These are phyloP conservation scores for Caenorhabditis sp. DNA, from an alignment of 2,888 invertebrate genomes.

Conservation along the genomic window DNA sequence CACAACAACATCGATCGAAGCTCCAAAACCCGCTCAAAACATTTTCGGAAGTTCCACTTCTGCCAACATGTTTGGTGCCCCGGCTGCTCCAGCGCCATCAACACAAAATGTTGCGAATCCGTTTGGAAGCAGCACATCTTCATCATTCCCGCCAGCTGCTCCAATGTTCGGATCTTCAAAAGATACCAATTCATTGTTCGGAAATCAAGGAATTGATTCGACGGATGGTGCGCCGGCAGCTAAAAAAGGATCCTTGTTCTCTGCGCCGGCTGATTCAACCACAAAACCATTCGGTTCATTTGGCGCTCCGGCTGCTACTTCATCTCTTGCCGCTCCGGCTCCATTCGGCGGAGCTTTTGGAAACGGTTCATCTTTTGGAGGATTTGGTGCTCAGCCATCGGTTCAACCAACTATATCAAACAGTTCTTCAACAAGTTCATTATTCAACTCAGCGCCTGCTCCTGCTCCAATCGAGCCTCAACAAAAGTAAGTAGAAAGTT, in stretches of 20 bases:
- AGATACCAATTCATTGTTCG: neutral
- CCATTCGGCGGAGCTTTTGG: conserved; percentile 5
- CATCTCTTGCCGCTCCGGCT: neutral
- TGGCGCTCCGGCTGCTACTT: neutral
- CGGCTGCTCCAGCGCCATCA: neutral
- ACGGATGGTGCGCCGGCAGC: neutral
- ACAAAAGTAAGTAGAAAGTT: conserved; percentile 20
- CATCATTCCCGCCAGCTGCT: neutral
- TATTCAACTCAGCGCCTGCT: conserved; percentile 17
- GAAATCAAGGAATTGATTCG: neutral
- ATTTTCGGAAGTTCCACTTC: neutral
- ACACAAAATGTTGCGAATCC: too few species aligned
- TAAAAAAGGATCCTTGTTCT: neutral
- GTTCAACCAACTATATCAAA: conserved; percentile 24
- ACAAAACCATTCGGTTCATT: conserved; percentile 15
- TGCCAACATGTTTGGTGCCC: neutral
- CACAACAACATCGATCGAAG: neutral
- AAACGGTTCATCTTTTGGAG: conserved; percentile 10
- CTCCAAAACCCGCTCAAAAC: neutral
- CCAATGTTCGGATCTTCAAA: neutral
- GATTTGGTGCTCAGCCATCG: conserved; percentile 16
- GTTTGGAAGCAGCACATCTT: too few species aligned
- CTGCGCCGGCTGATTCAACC: conserved; percentile 3
- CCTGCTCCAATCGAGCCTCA: neutral
- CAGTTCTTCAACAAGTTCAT: conserved; percentile 32